These are phyloP conservation scores for Aurelia aurita DNA, from an alignment of 30 jellyfish, hydroid and myxozoan genomes.

Conservation along the genomic window DNA sequence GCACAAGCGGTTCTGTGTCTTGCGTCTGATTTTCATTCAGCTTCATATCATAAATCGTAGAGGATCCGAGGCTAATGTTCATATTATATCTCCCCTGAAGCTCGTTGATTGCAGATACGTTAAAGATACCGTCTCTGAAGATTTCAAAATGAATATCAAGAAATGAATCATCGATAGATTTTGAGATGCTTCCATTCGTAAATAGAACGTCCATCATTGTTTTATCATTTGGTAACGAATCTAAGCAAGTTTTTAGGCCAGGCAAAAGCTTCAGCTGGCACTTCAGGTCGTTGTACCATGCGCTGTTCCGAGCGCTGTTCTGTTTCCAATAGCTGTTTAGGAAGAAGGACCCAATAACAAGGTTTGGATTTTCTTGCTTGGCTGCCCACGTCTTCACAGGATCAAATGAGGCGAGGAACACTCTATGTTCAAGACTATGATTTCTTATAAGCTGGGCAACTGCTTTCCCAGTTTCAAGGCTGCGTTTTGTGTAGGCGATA, in stretches of 20 bases:
- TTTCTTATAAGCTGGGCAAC: conserved; percentile 81
- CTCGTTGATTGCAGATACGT: conserved; percentile 39
- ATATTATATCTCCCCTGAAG: conserved; percentile 72
- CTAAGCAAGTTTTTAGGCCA: conserved; percentile 62
- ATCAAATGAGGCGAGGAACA: conserved; percentile 81
- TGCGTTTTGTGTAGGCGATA: conserved; percentile 9
- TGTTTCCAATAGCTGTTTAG: conserved; percentile 38
- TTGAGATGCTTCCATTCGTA: conserved; percentile 73
- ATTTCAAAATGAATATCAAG: conserved; percentile 68
- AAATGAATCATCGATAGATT: conserved; percentile 77
- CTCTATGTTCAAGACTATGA: conserved; percentile 55
- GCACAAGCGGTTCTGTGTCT: conserved; percentile 29
- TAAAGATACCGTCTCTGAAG: conserved; percentile 37
- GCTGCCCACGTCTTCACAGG: conserved; percentile 72
- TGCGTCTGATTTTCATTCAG: conserved; percentile 37
- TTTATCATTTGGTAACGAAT: conserved; percentile 57
- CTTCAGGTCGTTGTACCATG: conserved; percentile 2
- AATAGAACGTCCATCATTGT: conserved; percentile 54
- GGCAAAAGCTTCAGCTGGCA: conserved; percentile 46
- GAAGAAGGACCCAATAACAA: conserved; percentile 80
- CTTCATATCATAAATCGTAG: conserved; percentile 83
- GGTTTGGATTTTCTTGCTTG: conserved; percentile 73
- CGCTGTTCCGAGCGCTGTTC: neutral
- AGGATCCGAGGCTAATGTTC: conserved; percentile 77
- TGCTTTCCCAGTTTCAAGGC: conserved; percentile 66